Conservation (phyloP, 2,113 vertebrate genomes). For the Anser brachyrhynchus region DNA sequence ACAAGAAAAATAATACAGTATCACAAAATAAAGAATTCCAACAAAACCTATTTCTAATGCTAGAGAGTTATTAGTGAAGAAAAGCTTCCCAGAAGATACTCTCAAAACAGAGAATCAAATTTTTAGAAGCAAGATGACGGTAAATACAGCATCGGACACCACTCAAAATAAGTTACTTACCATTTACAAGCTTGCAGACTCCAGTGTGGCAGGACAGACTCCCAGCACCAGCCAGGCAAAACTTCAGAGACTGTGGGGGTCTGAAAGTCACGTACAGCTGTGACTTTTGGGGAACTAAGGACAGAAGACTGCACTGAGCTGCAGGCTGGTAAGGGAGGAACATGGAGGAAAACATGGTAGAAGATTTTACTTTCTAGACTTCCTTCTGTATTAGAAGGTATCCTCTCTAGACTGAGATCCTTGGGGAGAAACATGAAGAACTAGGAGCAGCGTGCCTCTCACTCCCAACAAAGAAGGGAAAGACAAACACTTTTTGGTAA, state of each 20-base stretch:
- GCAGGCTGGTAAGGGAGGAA: not conserved
- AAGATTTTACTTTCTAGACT: not conserved
- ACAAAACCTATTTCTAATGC: not conserved
- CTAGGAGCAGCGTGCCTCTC: not conserved
- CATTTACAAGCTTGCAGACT: not conserved
- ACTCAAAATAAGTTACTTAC: not conserved
- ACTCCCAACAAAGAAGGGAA: not conserved
- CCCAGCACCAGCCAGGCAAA: not conserved
- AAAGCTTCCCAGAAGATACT: not conserved
- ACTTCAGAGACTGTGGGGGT: not conserved
- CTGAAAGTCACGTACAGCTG: not conserved
- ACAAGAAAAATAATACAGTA: not conserved
- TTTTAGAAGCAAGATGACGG: not conserved
- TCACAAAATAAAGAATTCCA: not conserved
- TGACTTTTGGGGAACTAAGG: not conserved
- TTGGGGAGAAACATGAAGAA: not conserved
- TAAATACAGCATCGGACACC: not conserved
- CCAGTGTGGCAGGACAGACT: not conserved
- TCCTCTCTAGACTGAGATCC: not conserved
- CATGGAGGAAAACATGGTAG: not conserved
- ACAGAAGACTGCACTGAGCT: not conserved
- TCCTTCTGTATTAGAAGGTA: not conserved
- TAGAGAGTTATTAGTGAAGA: not conserved
- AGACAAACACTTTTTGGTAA: not conserved
- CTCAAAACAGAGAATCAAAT: not conserved